Evolutionary conservation across 2,888 invertebrate species (phyloP).

Genomic region (Papilio gigon): DNA sequence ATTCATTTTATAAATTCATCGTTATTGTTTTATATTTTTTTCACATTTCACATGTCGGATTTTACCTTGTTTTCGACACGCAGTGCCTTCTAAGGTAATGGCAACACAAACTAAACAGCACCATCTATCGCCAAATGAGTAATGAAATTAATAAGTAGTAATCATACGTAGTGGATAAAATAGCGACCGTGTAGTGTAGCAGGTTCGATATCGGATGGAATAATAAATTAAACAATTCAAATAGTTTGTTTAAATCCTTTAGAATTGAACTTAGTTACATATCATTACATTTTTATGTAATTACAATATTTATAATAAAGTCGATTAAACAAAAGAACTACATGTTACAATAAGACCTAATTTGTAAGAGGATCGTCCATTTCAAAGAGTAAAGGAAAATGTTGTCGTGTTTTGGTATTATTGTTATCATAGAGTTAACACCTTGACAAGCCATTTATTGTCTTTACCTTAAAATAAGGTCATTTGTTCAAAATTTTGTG

Average conservation of each 20-base stretch:
- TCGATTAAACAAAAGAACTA: too few relatives aligned
- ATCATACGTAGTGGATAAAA: not conserved
- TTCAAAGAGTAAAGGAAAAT: too few relatives aligned
- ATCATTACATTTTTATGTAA: too few relatives aligned
- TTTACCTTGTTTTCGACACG: not conserved
- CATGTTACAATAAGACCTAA: too few relatives aligned
- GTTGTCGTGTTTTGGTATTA: too few relatives aligned
- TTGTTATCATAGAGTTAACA: too few relatives aligned
- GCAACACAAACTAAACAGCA: not conserved
- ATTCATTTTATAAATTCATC: not conserved
- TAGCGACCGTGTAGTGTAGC: not conserved
- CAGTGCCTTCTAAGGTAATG: not conserved
- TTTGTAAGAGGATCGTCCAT: too few relatives aligned
- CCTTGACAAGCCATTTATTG: too few relatives aligned
- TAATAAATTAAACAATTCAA: not conserved
- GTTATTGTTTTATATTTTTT: not conserved
- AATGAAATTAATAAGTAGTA: not conserved
- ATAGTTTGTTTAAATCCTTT: not conserved
- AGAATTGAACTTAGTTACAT: too few relatives aligned
- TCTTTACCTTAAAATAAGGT: not conserved
- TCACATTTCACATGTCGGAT: too few relatives aligned
- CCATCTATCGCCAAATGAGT: not conserved
- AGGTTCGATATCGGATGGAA: not conserved
- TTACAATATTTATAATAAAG: too few relatives aligned
- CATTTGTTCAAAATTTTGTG: conserved; percentile 4